Percentiles rank a stretch among this genome's conserved stretches.
Conservation (phyloP, 2,113 vertebrate genomes). For the Ranitomeya variabilis region DNA sequence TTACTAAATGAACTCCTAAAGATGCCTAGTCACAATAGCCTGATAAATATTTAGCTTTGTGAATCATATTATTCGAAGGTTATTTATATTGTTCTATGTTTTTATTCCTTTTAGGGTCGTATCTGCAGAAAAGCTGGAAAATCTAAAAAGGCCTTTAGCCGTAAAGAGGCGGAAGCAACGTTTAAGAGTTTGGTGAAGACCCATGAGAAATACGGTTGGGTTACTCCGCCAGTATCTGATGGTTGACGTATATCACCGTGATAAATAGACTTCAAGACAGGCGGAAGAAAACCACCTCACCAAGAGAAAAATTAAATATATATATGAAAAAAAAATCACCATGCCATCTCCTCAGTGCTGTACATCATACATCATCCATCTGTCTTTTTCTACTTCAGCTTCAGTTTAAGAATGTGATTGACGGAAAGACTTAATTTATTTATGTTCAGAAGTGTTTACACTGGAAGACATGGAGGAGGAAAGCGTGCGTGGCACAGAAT, state of each 20-base stretch:
- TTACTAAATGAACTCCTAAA: not conserved
- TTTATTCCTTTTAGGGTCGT: conserved; percentile 81
- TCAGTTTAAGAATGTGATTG: conserved; percentile 79
- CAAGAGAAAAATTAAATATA: conserved; percentile 51
- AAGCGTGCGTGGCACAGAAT: conserved; percentile 45
- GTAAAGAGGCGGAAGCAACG: conserved; percentile 97
- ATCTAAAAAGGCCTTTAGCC: conserved; percentile 99
- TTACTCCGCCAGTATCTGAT: conserved; percentile 94
- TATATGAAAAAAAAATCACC: conserved; percentile 66
- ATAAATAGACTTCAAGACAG: conserved; percentile 53
- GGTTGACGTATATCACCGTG: conserved; percentile 78
- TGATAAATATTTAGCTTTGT: not conserved
- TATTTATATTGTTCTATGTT: not conserved
- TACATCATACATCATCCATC: conserved; percentile 63
- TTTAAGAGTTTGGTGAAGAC: conserved; percentile 99
- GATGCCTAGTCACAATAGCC: not conserved
- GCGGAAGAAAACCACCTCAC: conserved; percentile 36
- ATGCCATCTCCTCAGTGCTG: conserved; percentile 75
- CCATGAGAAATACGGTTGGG: conserved; percentile 99
- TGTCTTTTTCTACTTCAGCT: conserved; percentile 78
- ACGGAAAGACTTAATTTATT: conserved; percentile 79
- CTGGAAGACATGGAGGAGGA: conserved; percentile 63
- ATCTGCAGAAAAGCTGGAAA: conserved; percentile 99
- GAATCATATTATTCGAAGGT: not conserved
- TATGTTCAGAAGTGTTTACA: conserved; percentile 77